Evolutionary conservation across 1,140 invertebrate genomes (phyloP), one percentile per base, ranked within the genome.

Genomic region (Drosophila dunni): DNA sequence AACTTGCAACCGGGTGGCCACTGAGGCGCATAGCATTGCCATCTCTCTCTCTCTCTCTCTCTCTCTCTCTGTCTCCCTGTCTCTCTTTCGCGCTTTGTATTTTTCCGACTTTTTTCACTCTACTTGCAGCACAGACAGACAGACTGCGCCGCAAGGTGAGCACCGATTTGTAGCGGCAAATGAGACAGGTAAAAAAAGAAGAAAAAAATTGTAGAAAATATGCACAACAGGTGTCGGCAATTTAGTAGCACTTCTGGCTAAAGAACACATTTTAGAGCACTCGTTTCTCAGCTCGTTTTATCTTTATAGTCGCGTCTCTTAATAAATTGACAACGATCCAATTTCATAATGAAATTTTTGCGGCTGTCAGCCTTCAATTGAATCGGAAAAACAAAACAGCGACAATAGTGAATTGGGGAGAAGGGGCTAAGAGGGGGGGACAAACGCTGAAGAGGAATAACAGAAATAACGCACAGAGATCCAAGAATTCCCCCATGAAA

Each of bases 321-420:
- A 58, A 56, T 77, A 73, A 72, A 81, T 81, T 89, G 85, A 85
- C 81, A 85, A 81, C 78, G 75, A 90, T 89, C 86, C 86, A 89
- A 89, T 89, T 90, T 89, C 85, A 89, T 90, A 89, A 89, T 89
- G 85, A 89, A 89, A 85, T 77, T 85, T 81, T 75, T 85, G 78
- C 70, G 57, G 79, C 81, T 88, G 84, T 88, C 84, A 84, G 85
- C 74, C 80, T 88, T 88, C 83, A 88, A 88, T 88, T 88, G 84
- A 79, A 83, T 88, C 66, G 76, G 79, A 78, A 72, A 88, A 83
- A 75, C 75, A 69, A 68, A 76, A 72, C 70, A 69, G 71, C 70
- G 50, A 71, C 66, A 38, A 62, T 54, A 61, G 40, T 45, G 38
- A 9, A 50, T 44, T 24, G 50, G 24, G 38, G 46, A 56, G 40